Conservation (phyloP, 2,113 vertebrate species). For the Ardeotis arabs region DNA sequence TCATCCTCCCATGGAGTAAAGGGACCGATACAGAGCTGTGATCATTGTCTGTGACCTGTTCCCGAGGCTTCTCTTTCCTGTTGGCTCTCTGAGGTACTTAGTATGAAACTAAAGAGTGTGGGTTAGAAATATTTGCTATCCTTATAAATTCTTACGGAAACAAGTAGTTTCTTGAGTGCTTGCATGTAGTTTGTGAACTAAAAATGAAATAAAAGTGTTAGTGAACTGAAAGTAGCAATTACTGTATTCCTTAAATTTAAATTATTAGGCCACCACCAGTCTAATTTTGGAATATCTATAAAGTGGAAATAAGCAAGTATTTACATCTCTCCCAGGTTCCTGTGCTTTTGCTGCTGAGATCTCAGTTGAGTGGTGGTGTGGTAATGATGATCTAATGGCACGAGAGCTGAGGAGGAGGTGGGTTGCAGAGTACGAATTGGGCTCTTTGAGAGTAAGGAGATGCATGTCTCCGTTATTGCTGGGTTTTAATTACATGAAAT, state of each 20-base stretch:
- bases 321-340: not conserved
- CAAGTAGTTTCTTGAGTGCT: not conserved
- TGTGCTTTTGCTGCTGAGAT: not conserved
- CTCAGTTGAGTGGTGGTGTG: rapidly evolving
- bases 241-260: not conserved
- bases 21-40: not conserved
- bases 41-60: not conserved
- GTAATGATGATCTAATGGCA: not conserved
- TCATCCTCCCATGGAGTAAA: not conserved
- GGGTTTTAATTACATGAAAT: not conserved
- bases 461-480: not conserved
- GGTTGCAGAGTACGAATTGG: not conserved
- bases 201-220: not conserved
- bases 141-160: not conserved
- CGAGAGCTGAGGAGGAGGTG: not conserved
- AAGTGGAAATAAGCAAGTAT: not conserved
- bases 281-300: not conserved
- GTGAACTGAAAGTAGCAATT: not conserved
- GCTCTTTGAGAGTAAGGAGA: not conserved
- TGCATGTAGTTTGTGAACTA: not conserved
- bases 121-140: not conserved
- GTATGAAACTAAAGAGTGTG: not conserved
- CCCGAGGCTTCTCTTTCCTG: not conserved
- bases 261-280: not conserved
- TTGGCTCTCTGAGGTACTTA: not conserved